Base-by-base conservation (phyloP, 2,888 invertebrate species). In the Dendrolimus houi region DNA sequence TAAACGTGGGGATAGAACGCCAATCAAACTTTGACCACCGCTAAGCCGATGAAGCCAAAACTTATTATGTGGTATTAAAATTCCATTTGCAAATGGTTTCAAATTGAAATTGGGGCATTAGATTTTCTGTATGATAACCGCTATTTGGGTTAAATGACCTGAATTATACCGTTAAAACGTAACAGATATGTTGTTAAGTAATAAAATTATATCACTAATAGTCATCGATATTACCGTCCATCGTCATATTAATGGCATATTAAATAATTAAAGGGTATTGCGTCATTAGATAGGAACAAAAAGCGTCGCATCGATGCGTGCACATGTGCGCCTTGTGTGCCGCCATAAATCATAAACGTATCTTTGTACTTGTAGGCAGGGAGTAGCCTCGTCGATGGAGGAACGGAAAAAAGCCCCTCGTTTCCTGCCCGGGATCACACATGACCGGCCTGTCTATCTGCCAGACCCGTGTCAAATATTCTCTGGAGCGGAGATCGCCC, bases 401-500 rank as follows among this genome's bases (percentile, higher is more conserved):
- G 78, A 81, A 77, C 78, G 86, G 86, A 87, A 89, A 89, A 89
- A 90, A 90, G 77, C 78, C 81, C 81, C 86, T 82, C 82, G 81
- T 82, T 90, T 88, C 87, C 88, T 86, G 86, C 77, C 81, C 79
- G 83, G 86, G 87, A 89, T 89, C 90, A 90, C 90, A 90, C 90
- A 90, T 89, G 90, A 89, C 90, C 88, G 88, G 86, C 81, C 87
- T 89, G 90, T 90, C 90, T 89, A 89, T 90, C 90, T 89, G 90
- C 90, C 90, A 88, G 89, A 90, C 90, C 90, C 90, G 86, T 90
- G 89, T 90, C 90, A 90, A 90, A 90, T 90, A 90, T 89, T 86
- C 90, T 89, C 88, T 89, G 86, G 85, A 90, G 90, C 90, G 90
- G 84, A 87, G 86, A 81, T 86, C 84, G 82, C 86, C 87, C 78